Evolutionary conservation across 2,888 invertebrate genomes (phyloP).

Genomic region (Mallateleia sp.): DNA sequence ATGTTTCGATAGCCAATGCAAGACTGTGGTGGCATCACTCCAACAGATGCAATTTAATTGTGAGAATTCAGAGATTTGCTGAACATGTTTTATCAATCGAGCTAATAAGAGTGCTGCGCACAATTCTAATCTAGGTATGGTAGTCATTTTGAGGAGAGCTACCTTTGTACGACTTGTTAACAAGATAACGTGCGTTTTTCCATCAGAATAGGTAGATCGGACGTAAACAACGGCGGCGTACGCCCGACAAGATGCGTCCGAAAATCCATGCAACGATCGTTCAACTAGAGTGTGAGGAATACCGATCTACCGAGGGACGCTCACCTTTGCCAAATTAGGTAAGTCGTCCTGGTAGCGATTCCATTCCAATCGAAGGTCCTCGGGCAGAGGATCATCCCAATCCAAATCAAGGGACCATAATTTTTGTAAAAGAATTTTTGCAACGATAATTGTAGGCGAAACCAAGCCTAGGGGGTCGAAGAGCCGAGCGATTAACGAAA

Average conservation of each 20-base stretch:
- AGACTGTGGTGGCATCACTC: slow-evolving; percentile 79
- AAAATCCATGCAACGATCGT: slow-evolving; percentile 71
- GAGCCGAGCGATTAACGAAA: neutral
- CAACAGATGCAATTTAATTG: slow-evolving; percentile 1
- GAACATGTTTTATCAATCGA: neutral
- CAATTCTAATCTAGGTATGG: slow-evolving; percentile 39
- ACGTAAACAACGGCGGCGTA: slow-evolving; percentile 77
- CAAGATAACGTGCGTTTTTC: neutral
- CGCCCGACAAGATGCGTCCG: slow-evolving; percentile 76
- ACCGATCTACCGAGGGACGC: slow-evolving; percentile 35
- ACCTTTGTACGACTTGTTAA: slow-evolving; percentile 55
- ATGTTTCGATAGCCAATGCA: slow-evolving; percentile 79
- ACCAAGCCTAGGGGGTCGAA: slow-evolving; percentile 42
- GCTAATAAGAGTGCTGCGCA: neutral
- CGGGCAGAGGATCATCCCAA: neutral
- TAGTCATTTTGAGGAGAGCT: slow-evolving; percentile 52
- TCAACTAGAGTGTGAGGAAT: neutral
- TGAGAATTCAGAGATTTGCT: neutral
- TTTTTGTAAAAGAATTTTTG: neutral
- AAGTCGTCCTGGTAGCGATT: neutral
- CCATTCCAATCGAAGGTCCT: slow-evolving; percentile 9
- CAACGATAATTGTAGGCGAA: neutral
- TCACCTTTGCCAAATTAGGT: neutral
- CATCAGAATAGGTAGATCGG: neutral
- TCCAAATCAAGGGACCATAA: neutral